Percentiles rank a stretch among this genome's conserved stretches.
Evolutionary conservation across 2,888 invertebrate species (phyloP).

Genomic region (Drosophila anomelani): DNA sequence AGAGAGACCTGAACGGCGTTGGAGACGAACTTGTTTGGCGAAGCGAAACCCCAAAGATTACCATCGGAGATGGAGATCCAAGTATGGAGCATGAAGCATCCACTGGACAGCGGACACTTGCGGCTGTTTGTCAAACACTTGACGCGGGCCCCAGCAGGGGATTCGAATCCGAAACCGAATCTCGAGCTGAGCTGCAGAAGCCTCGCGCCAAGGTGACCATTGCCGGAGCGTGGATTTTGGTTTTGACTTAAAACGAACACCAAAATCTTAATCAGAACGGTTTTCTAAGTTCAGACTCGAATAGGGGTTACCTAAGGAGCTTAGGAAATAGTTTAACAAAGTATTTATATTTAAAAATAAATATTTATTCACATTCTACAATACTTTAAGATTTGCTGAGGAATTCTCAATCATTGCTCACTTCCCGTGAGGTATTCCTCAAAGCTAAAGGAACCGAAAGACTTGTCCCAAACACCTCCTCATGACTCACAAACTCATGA

Average conservation of each 20-base stretch:
- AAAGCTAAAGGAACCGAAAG: slow-evolving; percentile 9
- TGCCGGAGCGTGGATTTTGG: slow-evolving; percentile 14
- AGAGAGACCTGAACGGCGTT: slow-evolving; percentile 29
- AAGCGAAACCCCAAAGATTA: slow-evolving; percentile 41
- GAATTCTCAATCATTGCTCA: background rate
- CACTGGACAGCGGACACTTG: slow-evolving; percentile 33
- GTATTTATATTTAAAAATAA: background rate
- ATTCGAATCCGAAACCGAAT: slow-evolving; percentile 12
- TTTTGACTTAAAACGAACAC: slow-evolving; percentile 15
- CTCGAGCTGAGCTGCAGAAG: slow-evolving; percentile 5
- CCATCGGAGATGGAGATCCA: slow-evolving; percentile 32
- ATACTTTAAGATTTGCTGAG: background rate
- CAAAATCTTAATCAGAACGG: slow-evolving; percentile 18
- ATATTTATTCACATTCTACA: background rate
- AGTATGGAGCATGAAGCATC: slow-evolving; percentile 14
- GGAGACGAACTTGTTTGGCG: slow-evolving; percentile 45
- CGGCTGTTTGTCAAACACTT: slow-evolving; percentile 70
- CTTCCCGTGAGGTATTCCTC: background rate
- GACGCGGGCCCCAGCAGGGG: slow-evolving; percentile 44
- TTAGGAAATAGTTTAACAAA: too few relatives aligned
- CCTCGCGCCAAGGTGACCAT: slow-evolving; percentile 34
- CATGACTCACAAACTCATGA: slow-evolving; percentile 19
- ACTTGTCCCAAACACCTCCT: background rate
- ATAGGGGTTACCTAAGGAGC: slow-evolving; percentile 6
- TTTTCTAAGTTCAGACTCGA: slow-evolving; percentile 3